phyloP scores from a whole-genome alignment of 2,888 invertebrate species.

The Zelleria hepariella region DNA sequence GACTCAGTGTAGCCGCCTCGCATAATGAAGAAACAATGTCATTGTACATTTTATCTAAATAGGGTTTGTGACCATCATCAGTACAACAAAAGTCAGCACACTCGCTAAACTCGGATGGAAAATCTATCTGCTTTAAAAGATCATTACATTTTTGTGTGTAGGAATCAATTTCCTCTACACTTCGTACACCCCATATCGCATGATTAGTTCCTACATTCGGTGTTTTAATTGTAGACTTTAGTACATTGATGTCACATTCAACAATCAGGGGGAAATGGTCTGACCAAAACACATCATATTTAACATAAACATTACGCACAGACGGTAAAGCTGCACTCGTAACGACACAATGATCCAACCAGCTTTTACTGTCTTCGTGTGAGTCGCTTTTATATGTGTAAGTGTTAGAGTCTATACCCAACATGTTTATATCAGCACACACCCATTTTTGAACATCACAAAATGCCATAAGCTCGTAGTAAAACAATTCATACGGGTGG shows the following conservation, averaged over 20 bases:
- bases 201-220: too few species aligned
- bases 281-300: slow-evolving; percentile 9
- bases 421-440: not conserved
- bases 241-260: slow-evolving; percentile 9
- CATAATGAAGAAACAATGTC: too few species aligned
- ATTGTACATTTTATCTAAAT: too few species aligned
- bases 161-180: not conserved
- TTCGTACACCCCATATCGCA: not conserved
- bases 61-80: too few species aligned
- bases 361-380: not conserved
- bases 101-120: not conserved
- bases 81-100: too few species aligned
- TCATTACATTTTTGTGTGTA: not conserved
- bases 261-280: slow-evolving; percentile 13
- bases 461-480: not conserved
- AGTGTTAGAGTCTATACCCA: not conserved
- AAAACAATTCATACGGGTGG: slow-evolving; percentile 5
- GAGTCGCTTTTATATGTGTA: not conserved
- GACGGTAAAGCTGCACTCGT: slow-evolving; percentile 6
- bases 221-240: too few species aligned
- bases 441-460: not conserved
- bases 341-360: slow-evolving; percentile 8
- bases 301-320: slow-evolving; percentile 4
- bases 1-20: too few species aligned
- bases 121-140: not conserved